Percentiles rank a stretch among this genome's conserved stretches.
These are phyloP conservation scores for Ornithoptera alexandrae DNA, from an alignment of 2,888 invertebrate species.

Conservation along the genomic window DNA sequence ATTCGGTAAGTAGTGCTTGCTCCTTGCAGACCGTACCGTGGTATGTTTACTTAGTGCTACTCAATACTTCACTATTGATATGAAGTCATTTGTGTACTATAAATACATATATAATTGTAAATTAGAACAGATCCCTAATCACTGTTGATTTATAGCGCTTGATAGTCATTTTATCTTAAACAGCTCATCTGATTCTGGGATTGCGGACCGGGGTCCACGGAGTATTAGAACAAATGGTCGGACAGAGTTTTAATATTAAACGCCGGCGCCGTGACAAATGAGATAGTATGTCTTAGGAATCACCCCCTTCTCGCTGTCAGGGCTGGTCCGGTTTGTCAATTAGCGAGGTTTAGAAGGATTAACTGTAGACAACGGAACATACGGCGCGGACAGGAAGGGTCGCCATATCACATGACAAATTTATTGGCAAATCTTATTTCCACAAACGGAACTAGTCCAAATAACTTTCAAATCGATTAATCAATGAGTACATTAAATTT, in stretches of 20 bases:
- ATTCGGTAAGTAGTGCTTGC: too few species aligned
- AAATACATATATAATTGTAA: too few species aligned
- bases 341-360: conserved; percentile 26
- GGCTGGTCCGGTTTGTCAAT: conserved; percentile 21
- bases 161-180: too few species aligned
- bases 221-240: background rate
- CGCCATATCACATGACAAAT: background rate
- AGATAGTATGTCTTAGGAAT: background rate
- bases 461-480: background rate
- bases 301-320: background rate
- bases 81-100: too few species aligned
- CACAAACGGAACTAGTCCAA: background rate
- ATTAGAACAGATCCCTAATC: too few species aligned
- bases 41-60: too few species aligned
- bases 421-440: conserved; percentile 1
- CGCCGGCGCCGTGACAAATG: background rate
- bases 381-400: conserved; percentile 31
- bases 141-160: too few species aligned
- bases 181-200: too few species aligned
- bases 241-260: background rate
- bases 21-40: too few species aligned
- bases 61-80: too few species aligned
- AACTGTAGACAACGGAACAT: conserved; percentile 34
- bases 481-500: background rate
- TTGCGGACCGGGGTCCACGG: too few species aligned